These are phyloP conservation scores for Eustalomyia histrio DNA, from an alignment of 2,888 invertebrate genomes.

Conservation along the genomic window DNA sequence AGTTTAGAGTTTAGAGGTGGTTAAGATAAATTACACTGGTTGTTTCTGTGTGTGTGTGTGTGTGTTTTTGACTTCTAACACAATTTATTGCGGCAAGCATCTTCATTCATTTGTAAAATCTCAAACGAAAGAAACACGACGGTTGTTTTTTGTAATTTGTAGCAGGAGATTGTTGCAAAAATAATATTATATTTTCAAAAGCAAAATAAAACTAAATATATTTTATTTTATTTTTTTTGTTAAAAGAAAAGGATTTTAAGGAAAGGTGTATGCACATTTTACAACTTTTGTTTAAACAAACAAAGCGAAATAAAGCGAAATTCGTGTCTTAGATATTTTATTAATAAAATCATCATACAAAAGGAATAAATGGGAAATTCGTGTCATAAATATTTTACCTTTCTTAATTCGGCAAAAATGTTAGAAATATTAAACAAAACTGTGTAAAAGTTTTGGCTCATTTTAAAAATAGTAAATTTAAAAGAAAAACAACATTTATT, in stretches of 20 bases:
- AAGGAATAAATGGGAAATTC: background rate
- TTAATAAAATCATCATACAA: background rate
- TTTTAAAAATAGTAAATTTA: background rate
- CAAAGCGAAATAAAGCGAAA: constrained; percentile 23
- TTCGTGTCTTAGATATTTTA: constrained; percentile 59
- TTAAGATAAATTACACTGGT: constrained; percentile 33
- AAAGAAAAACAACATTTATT: no score
- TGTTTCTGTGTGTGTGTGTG: background rate
- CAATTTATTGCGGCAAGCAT: constrained; percentile 33
- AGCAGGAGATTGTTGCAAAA: background rate
- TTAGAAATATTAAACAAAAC: background rate
- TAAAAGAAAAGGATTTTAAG: no score
- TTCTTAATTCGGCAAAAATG: background rate
- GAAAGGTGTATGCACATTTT: no score
- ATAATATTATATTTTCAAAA: background rate
- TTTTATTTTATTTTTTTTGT: no score
- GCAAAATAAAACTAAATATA: background rate
- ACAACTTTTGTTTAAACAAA: background rate
- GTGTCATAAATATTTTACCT: background rate
- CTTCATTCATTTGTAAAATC: constrained; percentile 57
- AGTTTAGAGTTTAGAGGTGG: background rate
- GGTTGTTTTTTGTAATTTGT: constrained; percentile 27
- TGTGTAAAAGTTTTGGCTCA: background rate
- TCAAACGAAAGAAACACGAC: constrained; percentile 42
- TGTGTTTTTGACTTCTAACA: constrained; percentile 39